A percentile compares a stretch with the other conserved stretches of the same genome.
phyloP scores from a whole-genome alignment of 1,140 invertebrate species.

The Ceratina australensis region DNA sequence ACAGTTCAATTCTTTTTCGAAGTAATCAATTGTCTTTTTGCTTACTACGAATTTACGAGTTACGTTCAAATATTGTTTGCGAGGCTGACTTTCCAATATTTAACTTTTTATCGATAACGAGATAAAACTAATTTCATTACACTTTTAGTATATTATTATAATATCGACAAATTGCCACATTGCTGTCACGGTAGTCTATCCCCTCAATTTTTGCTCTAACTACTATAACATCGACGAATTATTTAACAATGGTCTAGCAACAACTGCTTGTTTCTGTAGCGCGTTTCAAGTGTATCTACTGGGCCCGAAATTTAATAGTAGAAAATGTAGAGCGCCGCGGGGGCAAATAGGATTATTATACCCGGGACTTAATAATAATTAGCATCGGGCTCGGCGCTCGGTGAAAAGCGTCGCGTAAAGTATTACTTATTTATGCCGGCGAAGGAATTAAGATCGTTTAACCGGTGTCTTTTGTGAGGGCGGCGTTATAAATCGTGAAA shows the following conservation, averaged over 20 bases:
- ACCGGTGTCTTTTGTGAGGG: slow-evolving; percentile 11
- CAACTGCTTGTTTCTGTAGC: not conserved
- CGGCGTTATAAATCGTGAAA: slow-evolving; percentile 22
- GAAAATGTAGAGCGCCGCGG: not conserved
- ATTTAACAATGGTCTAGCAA: not conserved
- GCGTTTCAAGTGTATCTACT: not conserved
- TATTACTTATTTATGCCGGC: slow-evolving; percentile 11
- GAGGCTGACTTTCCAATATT: too few relatives aligned
- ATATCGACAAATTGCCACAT: too few relatives aligned
- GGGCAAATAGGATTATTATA: slow-evolving; percentile 31
- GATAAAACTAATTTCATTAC: too few relatives aligned
- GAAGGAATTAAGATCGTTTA: slow-evolving; percentile 23
- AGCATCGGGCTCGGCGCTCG: not conserved
- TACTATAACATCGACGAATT: too few relatives aligned
- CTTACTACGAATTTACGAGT: too few relatives aligned
- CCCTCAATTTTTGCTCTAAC: too few relatives aligned
- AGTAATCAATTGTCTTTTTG: too few relatives aligned
- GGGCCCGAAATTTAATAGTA: slow-evolving; percentile 7
- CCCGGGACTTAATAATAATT: slow-evolving; percentile 17
- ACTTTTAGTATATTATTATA: too few relatives aligned
- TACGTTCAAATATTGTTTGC: too few relatives aligned
- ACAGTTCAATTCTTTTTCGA: too few relatives aligned
- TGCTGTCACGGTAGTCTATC: too few relatives aligned
- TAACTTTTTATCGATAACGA: too few relatives aligned
- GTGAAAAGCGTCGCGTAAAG: not conserved